phyloP scores from a whole-genome alignment of 2,888 invertebrate species.

The Ochlodes sylvanus region DNA sequence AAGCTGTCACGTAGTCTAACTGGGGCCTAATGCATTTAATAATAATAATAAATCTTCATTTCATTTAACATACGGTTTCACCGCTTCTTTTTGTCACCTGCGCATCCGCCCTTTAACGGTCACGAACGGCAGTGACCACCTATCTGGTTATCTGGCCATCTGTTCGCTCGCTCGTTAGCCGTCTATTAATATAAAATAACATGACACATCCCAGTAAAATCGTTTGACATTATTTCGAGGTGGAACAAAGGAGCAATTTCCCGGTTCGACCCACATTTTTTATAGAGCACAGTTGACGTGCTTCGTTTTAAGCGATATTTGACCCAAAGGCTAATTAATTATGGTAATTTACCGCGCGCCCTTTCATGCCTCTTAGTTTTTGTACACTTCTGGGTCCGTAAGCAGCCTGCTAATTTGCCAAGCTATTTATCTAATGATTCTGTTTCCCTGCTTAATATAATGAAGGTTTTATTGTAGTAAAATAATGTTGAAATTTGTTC shows the following conservation, averaged over 20 bases:
- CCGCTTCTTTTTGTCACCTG: too few species aligned
- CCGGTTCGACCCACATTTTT: constrained; percentile 11
- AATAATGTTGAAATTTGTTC: neutral
- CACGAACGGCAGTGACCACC: too few species aligned
- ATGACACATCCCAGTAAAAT: neutral
- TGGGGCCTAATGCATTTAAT: too few species aligned
- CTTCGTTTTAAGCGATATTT: constrained; percentile 14
- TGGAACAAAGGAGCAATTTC: neutral
- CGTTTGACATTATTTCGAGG: neutral
- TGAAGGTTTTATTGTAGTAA: constrained; percentile 1
- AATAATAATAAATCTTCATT: too few species aligned
- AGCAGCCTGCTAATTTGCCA: constrained; percentile 23
- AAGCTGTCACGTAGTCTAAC: too few species aligned
- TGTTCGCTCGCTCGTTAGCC: neutral
- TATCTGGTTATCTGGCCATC: too few species aligned
- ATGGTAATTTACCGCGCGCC: constrained; percentile 28
- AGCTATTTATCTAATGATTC: constrained; percentile 19
- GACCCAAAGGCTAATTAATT: constrained; percentile 30
- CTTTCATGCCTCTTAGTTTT: constrained; percentile 29
- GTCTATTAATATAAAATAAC: neutral
- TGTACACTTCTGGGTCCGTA: constrained; percentile 16
- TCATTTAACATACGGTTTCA: too few species aligned
- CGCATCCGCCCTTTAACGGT: too few species aligned
- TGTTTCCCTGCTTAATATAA: constrained; percentile 10
- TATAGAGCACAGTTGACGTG: constrained; percentile 8